A percentile compares a stretch with the other conserved stretches of the same genome.
Conservation (phyloP, 2,797 vertebrate genomes). For the Ceryle rudis region DNA sequence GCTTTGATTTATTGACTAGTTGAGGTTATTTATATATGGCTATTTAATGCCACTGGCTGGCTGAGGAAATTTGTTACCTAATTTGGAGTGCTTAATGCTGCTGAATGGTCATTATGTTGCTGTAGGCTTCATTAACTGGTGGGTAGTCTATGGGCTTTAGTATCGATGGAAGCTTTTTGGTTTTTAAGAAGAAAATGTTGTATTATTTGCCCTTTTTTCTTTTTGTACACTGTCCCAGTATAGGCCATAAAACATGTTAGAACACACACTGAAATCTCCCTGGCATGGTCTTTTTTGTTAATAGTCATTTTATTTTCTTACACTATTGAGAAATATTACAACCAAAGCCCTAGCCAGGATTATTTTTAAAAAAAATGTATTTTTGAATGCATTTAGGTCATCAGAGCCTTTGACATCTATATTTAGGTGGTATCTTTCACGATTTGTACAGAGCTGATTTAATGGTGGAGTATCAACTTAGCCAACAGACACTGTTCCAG, state of each 20-base stretch:
- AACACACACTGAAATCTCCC: not conserved
- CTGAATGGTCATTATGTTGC: not conserved
- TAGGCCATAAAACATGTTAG: not conserved
- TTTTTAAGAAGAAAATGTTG: not conserved
- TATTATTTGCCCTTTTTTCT: not conserved
- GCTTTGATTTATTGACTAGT: slow-evolving; percentile 36
- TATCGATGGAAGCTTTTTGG: not conserved
- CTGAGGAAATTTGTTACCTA: not conserved
- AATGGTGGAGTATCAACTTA: not conserved
- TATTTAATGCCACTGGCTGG: slow-evolving; percentile 12
- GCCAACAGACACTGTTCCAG: not conserved
- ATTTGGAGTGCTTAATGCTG: not conserved
- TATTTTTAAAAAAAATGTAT: not conserved
- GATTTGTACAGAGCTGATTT: not conserved
- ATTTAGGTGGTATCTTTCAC: not conserved
- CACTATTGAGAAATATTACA: not conserved
- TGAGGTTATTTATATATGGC: not conserved
- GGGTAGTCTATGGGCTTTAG: not conserved
- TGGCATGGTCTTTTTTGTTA: not conserved
- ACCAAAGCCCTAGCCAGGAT: not conserved
- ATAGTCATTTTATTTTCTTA: not conserved
- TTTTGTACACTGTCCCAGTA: not conserved
- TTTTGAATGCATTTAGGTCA: not conserved
- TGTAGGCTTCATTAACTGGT: slow-evolving; percentile 12
- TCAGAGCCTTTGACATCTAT: not conserved